These are phyloP conservation scores for Petrocephalus zakoni DNA, from an alignment of 2,113 vertebrate species.

Conservation along the genomic window DNA sequence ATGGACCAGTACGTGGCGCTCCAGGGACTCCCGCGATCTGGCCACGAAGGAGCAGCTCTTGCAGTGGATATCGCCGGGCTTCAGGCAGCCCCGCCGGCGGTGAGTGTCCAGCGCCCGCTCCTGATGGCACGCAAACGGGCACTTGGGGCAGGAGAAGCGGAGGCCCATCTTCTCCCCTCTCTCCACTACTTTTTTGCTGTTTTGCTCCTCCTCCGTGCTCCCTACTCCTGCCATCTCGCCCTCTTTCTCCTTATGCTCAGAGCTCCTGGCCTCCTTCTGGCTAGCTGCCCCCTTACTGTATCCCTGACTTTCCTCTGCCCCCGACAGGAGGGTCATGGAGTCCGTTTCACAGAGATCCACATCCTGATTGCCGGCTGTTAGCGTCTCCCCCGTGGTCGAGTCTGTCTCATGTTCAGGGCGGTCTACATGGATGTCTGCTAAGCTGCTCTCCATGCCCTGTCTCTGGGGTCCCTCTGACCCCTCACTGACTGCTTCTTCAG, in stretches of 20 bases:
- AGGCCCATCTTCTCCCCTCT: slow-evolving; percentile 1
- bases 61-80: slow-evolving; percentile 61
- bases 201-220: neutral
- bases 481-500: slow-evolving; percentile 9
- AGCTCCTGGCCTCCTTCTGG: neutral
- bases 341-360: no score
- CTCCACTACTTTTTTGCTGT: neutral
- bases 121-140: slow-evolving; percentile 74
- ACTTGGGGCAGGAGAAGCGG: slow-evolving; percentile 68
- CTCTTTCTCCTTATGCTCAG: neutral
- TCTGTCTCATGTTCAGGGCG: neutral
- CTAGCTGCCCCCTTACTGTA: slow-evolving; percentile 11
- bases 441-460: neutral
- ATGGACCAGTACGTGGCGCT: slow-evolving; percentile 61
- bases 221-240: neutral
- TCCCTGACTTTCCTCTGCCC: neutral
- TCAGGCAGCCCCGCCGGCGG: slow-evolving; percentile 68
- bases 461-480: neutral
- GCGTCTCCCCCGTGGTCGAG: neutral
- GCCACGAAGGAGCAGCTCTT: slow-evolving; percentile 66
- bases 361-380: no score
- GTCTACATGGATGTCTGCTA: neutral
- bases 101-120: slow-evolving; percentile 71
- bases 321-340: neutral
- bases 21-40: slow-evolving; percentile 58